phyloP scores from a whole-genome alignment of 2,888 invertebrate species.

The Eupithecia pulchellata region DNA sequence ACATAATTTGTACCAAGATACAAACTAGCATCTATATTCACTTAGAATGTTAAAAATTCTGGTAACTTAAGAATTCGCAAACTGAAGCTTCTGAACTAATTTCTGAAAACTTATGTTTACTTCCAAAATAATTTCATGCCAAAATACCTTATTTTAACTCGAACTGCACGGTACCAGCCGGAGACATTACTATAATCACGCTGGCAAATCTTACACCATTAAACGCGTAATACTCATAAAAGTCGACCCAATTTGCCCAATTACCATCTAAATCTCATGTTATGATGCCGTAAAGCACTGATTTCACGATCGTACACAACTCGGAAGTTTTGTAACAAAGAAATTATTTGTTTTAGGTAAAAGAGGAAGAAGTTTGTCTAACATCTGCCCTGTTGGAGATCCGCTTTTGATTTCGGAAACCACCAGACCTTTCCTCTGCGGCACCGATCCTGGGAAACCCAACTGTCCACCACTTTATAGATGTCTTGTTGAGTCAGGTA shows the following conservation, averaged over 20 bases:
- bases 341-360: conserved; percentile 81
- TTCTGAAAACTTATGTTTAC: background rate
- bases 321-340: background rate
- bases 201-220: conserved; percentile 46
- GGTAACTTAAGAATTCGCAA: background rate
- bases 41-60: background rate
- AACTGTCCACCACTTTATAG: conserved; percentile 93
- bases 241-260: conserved; percentile 34
- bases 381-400: conserved; percentile 91
- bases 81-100: background rate
- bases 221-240: conserved; percentile 37
- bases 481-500: conserved; percentile 91
- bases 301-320: conserved; percentile 21
- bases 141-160: conserved; percentile 16
- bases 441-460: conserved; percentile 92
- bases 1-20: no score
- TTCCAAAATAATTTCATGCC: conserved; percentile 18
- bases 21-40: background rate
- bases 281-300: conserved; percentile 32
- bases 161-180: conserved; percentile 36
- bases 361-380: conserved; percentile 90
- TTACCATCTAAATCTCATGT: conserved; percentile 38
- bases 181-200: conserved; percentile 41
- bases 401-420: conserved; percentile 90
- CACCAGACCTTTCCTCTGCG: conserved; percentile 92